Conservation (phyloP, 2,113 vertebrate genomes). For the Corythornis madagascariensis region DNA sequence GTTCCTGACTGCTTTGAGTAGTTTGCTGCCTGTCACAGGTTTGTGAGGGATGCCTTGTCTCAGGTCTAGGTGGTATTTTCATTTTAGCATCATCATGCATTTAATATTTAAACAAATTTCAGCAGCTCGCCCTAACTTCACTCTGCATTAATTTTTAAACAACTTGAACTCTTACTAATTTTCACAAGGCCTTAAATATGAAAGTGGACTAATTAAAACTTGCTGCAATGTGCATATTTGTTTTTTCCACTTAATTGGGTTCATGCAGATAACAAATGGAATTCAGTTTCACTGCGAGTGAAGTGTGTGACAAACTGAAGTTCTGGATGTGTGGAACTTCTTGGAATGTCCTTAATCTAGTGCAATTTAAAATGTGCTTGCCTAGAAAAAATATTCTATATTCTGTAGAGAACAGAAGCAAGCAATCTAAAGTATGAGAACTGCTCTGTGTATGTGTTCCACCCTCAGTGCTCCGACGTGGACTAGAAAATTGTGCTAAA, state of each 20-base stretch:
- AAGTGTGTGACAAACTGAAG: not conserved
- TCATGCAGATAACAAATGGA: not conserved
- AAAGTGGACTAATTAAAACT: not conserved
- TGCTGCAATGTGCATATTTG: not conserved
- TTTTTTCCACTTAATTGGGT: not conserved
- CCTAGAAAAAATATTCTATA: not conserved
- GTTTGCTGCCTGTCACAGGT: not conserved
- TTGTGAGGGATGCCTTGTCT: not conserved
- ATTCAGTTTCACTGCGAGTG: not conserved
- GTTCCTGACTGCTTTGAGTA: not conserved
- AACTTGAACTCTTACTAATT: not conserved
- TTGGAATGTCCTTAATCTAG: not conserved
- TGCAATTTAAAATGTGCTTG: not conserved
- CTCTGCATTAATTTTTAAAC: not conserved
- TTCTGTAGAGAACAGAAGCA: not conserved
- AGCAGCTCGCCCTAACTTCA: not conserved
- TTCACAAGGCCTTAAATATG: not conserved
- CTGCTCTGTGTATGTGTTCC: not conserved
- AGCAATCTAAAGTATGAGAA: not conserved
- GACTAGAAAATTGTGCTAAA: not conserved
- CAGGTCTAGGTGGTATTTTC: not conserved
- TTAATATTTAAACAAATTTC: not conserved
- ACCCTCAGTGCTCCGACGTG: not conserved
- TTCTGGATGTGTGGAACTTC: not conserved
- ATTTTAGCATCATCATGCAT: not conserved